Conservation (phyloP, 2,113 vertebrate species). For the Cynoglossus semilaevis region DNA sequence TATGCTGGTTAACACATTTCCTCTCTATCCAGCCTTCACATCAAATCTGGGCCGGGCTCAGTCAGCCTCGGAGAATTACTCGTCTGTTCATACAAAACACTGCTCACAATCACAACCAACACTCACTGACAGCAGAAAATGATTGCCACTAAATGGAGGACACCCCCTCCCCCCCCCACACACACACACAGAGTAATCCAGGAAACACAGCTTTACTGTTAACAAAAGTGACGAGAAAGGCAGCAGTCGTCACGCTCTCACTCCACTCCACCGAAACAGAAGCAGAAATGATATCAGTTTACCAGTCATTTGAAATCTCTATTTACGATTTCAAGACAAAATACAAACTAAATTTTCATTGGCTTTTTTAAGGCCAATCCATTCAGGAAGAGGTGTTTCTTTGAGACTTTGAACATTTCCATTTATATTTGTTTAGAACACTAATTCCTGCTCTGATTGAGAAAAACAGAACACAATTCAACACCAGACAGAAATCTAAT, state of each 20-base stretch:
- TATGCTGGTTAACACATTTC: slow-evolving; percentile 32
- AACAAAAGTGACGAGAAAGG: background rate
- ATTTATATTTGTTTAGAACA: no score
- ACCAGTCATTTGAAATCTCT: slow-evolving; percentile 2
- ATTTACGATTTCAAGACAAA: no score
- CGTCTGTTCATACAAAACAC: slow-evolving; percentile 40
- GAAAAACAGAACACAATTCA: no score
- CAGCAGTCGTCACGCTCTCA: background rate
- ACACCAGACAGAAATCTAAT: no score
- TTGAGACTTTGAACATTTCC: no score
- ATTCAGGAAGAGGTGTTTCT: no score
- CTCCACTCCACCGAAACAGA: background rate
- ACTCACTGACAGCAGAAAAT: slow-evolving; percentile 22
- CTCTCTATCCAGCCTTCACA: slow-evolving; percentile 48
- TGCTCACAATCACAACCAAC: slow-evolving; percentile 3
- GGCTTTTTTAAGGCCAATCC: no score
- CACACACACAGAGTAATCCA: slow-evolving; percentile 11
- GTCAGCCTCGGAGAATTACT: slow-evolving; percentile 42
- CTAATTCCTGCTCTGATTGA: no score
- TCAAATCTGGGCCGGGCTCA: slow-evolving; percentile 42
- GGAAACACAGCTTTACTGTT: slow-evolving; percentile 9
- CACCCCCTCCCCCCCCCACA: background rate
- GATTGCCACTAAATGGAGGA: background rate
- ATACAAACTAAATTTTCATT: no score
- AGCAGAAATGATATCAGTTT: background rate